Conservation (phyloP, 1,140 invertebrate species). For the Trinorchestia longiramus region DNA sequence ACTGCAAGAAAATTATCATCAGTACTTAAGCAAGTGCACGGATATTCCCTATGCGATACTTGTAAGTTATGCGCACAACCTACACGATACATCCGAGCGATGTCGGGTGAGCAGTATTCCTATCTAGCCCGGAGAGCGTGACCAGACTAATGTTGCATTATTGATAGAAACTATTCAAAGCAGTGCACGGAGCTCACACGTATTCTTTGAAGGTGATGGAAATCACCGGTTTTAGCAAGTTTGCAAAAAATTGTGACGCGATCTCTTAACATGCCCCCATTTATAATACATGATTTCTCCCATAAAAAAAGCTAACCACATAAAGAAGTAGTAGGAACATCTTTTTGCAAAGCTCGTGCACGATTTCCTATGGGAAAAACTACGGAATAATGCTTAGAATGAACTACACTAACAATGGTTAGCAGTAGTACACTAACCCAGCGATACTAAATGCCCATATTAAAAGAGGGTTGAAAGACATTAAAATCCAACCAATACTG, state of each 20-base stretch:
- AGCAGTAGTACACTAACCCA: no score
- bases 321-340: no score
- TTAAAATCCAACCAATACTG: not conserved
- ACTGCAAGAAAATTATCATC: not conserved
- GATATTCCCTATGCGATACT: not conserved
- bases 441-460: no score
- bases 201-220: not conserved
- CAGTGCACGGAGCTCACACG: not conserved
- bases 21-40: not conserved
- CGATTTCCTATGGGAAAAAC: not conserved
- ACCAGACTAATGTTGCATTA: not conserved
- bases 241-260: not conserved
- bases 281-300: not conserved
- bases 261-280: not conserved
- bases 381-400: not conserved
- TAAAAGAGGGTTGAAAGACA: not conserved
- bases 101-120: not conserved
- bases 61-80: not conserved
- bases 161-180: not conserved
- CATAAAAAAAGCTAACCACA: not conserved
- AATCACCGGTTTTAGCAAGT: not conserved
- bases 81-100: not conserved
- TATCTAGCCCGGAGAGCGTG: not conserved
- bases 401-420: no score
- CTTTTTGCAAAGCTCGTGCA: not conserved